A percentile compares a stretch with the other conserved stretches of the same genome.
Conservation (phyloP, 2,113 vertebrate genomes). For the Myotis lucifugus region DNA sequence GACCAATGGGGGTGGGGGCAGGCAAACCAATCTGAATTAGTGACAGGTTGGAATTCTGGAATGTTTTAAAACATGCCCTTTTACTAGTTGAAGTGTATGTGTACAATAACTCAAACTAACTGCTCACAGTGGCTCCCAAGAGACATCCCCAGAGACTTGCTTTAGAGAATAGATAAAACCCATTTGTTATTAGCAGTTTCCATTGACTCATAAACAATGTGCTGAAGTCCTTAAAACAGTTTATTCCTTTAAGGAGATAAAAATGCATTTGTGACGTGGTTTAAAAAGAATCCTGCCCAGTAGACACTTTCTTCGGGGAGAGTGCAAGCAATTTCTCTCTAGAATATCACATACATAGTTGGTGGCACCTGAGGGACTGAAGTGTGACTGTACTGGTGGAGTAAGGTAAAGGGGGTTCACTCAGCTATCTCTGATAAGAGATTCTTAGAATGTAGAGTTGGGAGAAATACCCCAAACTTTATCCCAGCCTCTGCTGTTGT, state of each 20-base stretch:
- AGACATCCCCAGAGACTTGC: slow-evolving; percentile 67
- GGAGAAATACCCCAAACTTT: background rate
- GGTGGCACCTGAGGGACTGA: background rate
- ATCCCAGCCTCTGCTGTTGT: background rate
- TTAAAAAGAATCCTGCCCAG: slow-evolving; percentile 28
- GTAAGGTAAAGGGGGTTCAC: background rate
- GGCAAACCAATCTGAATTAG: slow-evolving; percentile 66
- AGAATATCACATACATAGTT: background rate
- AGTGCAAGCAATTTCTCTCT: background rate
- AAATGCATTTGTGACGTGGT: slow-evolving; percentile 44
- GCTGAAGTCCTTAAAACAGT: slow-evolving; percentile 65
- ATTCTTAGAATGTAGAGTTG: background rate
- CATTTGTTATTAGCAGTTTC: slow-evolving; percentile 74
- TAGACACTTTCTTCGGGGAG: background rate
- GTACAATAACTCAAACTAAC: slow-evolving; percentile 79
- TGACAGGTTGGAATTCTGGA: slow-evolving; percentile 77
- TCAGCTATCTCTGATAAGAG: background rate
- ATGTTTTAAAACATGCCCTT: slow-evolving; percentile 76
- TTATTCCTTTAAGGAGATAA: slow-evolving; percentile 54
- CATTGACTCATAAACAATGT: slow-evolving; percentile 73
- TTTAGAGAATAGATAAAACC: slow-evolving; percentile 75
- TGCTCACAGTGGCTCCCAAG: slow-evolving; percentile 72
- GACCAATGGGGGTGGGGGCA: slow-evolving; percentile 54
- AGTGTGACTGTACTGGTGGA: background rate
- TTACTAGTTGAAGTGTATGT: slow-evolving; percentile 74